phyloP scores from a whole-genome alignment of 2,113 vertebrate species.

The Heterochromis multidens region DNA sequence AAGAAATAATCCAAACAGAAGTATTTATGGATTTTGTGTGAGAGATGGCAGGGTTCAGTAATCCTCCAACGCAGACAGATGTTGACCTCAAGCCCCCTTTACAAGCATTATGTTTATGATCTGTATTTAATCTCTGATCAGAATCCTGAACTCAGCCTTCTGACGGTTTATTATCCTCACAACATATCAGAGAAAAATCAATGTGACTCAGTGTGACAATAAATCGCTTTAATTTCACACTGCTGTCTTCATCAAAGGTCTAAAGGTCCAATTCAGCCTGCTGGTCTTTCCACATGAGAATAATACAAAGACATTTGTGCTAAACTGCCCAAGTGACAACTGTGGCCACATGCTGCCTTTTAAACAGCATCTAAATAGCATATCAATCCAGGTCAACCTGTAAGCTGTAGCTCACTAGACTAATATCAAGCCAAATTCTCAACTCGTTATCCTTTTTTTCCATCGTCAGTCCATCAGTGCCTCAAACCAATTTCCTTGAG shows the following conservation, averaged over 20 bases:
- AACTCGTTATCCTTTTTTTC: not conserved
- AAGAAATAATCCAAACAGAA: conserved; percentile 32
- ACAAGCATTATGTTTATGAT: not conserved
- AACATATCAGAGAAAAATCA: not conserved
- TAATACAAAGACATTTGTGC: not conserved
- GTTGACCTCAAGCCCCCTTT: not conserved
- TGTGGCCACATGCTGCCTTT: not conserved
- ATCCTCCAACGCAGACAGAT: conserved; percentile 50
- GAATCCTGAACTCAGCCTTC: not conserved
- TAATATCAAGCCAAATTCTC: not conserved
- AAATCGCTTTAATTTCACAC: not conserved
- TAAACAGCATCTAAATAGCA: not conserved
- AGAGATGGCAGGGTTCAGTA: not conserved
- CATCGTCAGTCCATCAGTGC: not conserved
- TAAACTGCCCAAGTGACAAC: not conserved
- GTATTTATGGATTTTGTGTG: conserved; percentile 36
- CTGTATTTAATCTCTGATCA: conserved; percentile 24
- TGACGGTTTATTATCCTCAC: not conserved
- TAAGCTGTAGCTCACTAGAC: not conserved
- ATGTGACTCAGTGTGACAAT: not conserved
- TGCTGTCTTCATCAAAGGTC: not conserved
- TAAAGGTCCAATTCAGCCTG: not conserved
- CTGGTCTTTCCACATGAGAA: not conserved
- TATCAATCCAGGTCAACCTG: not conserved
- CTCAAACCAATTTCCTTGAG: too few species aligned